phyloP scores from a whole-genome alignment of 2,113 vertebrate genomes.

The Clarias gariepinus region DNA sequence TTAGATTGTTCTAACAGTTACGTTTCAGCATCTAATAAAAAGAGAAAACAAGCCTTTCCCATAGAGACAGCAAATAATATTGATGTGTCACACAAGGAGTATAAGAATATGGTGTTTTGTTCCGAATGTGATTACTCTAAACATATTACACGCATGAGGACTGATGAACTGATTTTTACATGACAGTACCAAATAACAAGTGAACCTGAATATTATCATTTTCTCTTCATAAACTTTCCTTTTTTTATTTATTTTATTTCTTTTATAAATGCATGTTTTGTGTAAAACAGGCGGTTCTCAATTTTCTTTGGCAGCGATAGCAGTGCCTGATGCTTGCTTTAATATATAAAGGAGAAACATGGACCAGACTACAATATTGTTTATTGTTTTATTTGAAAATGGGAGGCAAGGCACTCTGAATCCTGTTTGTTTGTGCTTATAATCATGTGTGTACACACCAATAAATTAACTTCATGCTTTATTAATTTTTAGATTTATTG shows the following conservation, averaged over 20 bases:
- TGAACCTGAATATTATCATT: background rate
- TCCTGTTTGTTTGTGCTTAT: background rate
- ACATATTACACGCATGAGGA: background rate
- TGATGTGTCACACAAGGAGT: background rate
- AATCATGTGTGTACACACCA: background rate
- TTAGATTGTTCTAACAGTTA: background rate
- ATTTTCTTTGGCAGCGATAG: background rate
- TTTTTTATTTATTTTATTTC: background rate
- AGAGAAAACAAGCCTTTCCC: background rate
- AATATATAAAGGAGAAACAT: background rate
- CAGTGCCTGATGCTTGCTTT: background rate
- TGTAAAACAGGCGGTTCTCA: background rate
- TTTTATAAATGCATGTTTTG: background rate
- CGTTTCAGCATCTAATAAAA: constrained; percentile 12
- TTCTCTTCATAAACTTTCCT: constrained; percentile 12
- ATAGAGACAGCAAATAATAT: constrained; percentile 12
- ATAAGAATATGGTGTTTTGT: background rate
- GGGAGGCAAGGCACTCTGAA: background rate
- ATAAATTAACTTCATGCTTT: background rate
- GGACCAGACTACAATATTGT: background rate
- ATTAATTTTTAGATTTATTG: background rate
- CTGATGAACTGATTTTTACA: constrained; percentile 1
- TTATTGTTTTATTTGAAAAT: background rate
- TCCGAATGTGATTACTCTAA: background rate
- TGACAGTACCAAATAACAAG: constrained; percentile 2